These are phyloP conservation scores for Thereuonema tuberculata DNA, from an alignment of 1,140 invertebrate genomes.

Conservation along the genomic window DNA sequence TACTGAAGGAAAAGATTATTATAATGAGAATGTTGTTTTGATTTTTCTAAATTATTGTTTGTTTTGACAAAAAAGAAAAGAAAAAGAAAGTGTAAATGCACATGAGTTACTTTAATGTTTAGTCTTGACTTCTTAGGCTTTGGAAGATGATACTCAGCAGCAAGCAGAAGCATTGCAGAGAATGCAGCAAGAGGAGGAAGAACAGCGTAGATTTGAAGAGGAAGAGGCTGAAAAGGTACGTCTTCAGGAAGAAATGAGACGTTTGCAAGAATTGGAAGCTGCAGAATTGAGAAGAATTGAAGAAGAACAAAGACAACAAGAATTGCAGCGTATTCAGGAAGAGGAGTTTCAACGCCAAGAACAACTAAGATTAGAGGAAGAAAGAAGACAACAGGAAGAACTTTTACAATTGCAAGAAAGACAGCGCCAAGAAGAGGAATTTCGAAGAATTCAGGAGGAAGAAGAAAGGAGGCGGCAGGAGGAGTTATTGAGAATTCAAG, in stretches of 20 bases:
- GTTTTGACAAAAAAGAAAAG: too few relatives aligned
- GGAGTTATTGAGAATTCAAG: neutral
- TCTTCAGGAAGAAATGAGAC: neutral
- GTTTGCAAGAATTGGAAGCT: neutral
- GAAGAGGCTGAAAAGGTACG: neutral
- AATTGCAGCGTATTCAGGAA: neutral
- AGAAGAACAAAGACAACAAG: neutral
- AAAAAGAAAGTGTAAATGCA: too few relatives aligned
- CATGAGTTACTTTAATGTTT: too few relatives aligned
- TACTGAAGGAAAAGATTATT: too few relatives aligned
- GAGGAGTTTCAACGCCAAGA: neutral
- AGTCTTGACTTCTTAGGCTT: too few relatives aligned
- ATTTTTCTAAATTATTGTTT: too few relatives aligned
- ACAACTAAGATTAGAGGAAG: conserved; percentile 4
- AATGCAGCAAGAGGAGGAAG: neutral
- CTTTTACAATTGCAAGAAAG: conserved; percentile 9
- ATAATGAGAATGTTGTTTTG: too few relatives aligned
- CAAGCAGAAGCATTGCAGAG: neutral
- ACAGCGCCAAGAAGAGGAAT: conserved; percentile 12
- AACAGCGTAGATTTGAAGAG: neutral
- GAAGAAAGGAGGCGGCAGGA: conserved; percentile 25
- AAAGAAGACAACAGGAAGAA: conserved; percentile 16
- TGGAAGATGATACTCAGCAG: too few relatives aligned
- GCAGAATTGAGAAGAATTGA: neutral
- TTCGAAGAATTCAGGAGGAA: conserved; percentile 8